Evolutionary conservation across 2,797 vertebrate genomes (phyloP).

Genomic region (Gadopsis bispinosus): DNA sequence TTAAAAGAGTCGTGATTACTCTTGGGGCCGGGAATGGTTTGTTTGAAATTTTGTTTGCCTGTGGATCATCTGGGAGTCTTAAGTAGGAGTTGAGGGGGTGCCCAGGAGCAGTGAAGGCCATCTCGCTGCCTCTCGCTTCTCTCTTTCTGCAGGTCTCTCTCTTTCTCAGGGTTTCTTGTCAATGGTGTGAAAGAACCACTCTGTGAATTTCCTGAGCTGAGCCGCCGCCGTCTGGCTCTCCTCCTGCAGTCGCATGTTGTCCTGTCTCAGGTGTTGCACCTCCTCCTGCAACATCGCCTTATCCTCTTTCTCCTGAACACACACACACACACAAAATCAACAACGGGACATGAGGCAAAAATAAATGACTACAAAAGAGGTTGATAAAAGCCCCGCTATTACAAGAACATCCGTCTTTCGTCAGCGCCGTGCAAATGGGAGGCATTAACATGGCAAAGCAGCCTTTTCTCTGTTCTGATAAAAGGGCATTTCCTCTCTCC

Average conservation of each 20-base stretch:
- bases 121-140: constrained; percentile 16
- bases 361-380: constrained; percentile 50
- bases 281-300: constrained; percentile 96
- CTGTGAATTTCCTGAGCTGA: constrained; percentile 96
- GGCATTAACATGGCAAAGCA: constrained; percentile 66
- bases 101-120: constrained; percentile 52
- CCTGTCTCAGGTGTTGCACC: constrained; percentile 95
- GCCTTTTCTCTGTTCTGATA: constrained; percentile 55
- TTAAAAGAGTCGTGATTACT: constrained; percentile 55
- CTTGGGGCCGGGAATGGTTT: constrained; percentile 52
- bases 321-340: constrained; percentile 41
- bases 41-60: constrained; percentile 55
- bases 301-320: constrained; percentile 94
- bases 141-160: constrained; percentile 23
- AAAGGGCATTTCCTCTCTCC: constrained; percentile 68
- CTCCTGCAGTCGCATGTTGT: constrained; percentile 97
- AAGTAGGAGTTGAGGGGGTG: constrained; percentile 53
- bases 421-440: constrained; percentile 58
- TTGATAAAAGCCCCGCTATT: constrained; percentile 66
- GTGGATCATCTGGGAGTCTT: constrained; percentile 58
- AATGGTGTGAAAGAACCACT: constrained; percentile 96
- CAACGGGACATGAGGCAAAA: constrained; percentile 40
- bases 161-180: constrained; percentile 91
- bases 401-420: constrained; percentile 63
- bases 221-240: constrained; percentile 94